phyloP scores from a whole-genome alignment of 2,113 vertebrate species.

The Zosterops hypoxanthus region DNA sequence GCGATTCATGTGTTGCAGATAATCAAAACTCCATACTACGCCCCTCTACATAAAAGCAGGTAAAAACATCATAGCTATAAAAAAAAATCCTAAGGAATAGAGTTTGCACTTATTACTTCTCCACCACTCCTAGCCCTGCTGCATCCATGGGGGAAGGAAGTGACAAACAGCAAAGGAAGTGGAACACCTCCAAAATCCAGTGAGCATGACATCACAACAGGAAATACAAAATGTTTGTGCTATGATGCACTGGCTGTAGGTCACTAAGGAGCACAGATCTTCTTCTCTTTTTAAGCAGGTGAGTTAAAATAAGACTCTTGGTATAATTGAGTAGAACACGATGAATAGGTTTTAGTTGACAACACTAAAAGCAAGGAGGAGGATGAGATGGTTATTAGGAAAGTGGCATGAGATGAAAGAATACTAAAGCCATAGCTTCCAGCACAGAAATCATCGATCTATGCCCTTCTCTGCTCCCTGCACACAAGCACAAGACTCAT shows the following conservation, averaged over 20 bases:
- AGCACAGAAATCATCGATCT: rapidly evolving
- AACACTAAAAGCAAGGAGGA: background rate
- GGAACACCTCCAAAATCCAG: background rate
- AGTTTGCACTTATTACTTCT: background rate
- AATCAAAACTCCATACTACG: background rate
- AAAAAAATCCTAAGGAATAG: background rate
- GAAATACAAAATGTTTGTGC: background rate
- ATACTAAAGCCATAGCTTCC: background rate
- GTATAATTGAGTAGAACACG: rapidly evolving
- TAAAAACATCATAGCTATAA: background rate
- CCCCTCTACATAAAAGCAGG: background rate
- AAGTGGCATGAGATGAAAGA: background rate
- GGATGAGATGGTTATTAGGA: background rate
- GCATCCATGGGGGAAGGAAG: background rate
- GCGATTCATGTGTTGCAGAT: background rate
- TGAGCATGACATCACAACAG: background rate
- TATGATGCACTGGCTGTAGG: background rate
- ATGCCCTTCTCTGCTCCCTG: background rate
- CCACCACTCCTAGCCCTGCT: background rate
- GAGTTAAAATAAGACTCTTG: background rate
- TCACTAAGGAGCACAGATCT: background rate
- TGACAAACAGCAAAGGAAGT: background rate
- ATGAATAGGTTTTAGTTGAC: background rate
- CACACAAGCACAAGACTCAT: background rate
- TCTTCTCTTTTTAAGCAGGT: background rate